Conservation (phyloP, 2,888 invertebrate genomes). For the Adela reaumurella region DNA sequence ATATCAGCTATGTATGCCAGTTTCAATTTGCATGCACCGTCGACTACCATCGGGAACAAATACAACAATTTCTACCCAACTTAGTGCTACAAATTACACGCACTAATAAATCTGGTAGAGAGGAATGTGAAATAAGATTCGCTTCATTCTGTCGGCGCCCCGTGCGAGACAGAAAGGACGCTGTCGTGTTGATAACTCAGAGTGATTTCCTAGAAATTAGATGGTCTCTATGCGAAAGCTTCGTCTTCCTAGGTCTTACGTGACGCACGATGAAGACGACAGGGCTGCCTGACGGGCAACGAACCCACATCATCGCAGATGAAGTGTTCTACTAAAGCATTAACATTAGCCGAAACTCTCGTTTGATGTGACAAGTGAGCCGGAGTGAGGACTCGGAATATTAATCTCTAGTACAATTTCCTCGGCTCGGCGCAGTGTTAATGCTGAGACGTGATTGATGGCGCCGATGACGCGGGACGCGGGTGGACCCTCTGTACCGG, state of each 20-base stretch:
- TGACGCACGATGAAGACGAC: too few relatives aligned
- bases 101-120: too few relatives aligned
- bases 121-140: too few relatives aligned
- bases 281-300: too few relatives aligned
- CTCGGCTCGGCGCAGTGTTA: conserved; percentile 14
- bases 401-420: conserved; percentile 42
- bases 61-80: neutral
- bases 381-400: conserved; percentile 13
- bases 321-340: neutral
- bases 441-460: neutral
- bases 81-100: neutral
- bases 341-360: neutral
- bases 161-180: too few relatives aligned
- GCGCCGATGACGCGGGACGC: neutral
- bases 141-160: too few relatives aligned
- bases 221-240: too few relatives aligned
- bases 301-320: neutral
- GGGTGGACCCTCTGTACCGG: neutral
- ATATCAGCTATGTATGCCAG: too few relatives aligned
- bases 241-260: too few relatives aligned
- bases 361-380: neutral
- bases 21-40: neutral
- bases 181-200: too few relatives aligned
- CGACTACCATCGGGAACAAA: neutral
- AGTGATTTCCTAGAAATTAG: too few relatives aligned